Evolutionary conservation across 2,113 vertebrate species (phyloP), one percentile per base, ranked within the genome.

Genomic region (Nerophis lumbriciformis): DNA sequence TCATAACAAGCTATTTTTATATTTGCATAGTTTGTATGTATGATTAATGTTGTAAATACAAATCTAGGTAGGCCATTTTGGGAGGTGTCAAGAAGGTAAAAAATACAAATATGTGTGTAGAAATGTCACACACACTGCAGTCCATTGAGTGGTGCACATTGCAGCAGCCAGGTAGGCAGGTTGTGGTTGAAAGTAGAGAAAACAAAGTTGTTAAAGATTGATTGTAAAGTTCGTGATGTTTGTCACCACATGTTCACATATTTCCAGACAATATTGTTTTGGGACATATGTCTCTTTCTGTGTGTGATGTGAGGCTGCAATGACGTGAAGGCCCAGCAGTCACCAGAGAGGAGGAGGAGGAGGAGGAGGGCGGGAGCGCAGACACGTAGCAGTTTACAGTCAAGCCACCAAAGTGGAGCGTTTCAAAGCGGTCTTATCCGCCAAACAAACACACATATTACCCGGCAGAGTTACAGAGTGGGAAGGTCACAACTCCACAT

Each of bases 91-190:
- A n/a, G n/a, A n/a, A n/a, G n/a, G n/a, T n/a, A n/a, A n/a, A n/a
- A n/a, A n/a, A n/a, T n/a, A n/a, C n/a, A n/a, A n/a, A n/a, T n/a
- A 15, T 37, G 63, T 49, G 74, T 63, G 61, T 53, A 61, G 75
- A 71, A 72, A 81, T 78, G 65, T 72, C 65, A 62, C 61, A 50
- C 77, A 83, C 83, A 89, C 81, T 85, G 83, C 73, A 78, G 83
- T 38, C 78, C 78, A 84, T 88, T 86, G 80, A 87, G 47, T 51
- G 65, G 49, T 64, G 69, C 70, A 86, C 85, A 86, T 79, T 79
- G 64, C 39, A 67, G 51, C 71, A 47, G 72, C 65, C 75, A 79
- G 73, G 75, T 70, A 60, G 45, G 54, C 53, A 61, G 50, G 36
- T 57, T 72, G 72, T 52, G 45, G 65, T 28, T 39, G 11, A 58